phyloP scores from a whole-genome alignment of 1,140 invertebrate species.

The Subanguina moxae region DNA sequence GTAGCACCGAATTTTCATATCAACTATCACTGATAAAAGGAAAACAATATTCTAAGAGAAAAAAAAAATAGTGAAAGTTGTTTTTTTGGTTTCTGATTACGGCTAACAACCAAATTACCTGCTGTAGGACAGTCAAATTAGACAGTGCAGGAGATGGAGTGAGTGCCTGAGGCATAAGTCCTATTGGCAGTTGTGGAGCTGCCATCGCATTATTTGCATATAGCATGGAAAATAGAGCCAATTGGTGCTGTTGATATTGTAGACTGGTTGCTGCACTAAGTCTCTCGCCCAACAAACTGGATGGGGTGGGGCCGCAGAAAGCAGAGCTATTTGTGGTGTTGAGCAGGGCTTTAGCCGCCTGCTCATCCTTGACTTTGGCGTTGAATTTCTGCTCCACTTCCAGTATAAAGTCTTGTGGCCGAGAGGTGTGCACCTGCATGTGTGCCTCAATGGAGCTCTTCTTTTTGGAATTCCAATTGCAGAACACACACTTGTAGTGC shows the following conservation, averaged over 20 bases:
- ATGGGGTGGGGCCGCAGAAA: not conserved
- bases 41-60: too few species aligned
- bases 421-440: constrained; percentile 33
- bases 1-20: too few species aligned
- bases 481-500: constrained; percentile 44
- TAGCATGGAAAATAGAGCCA: not conserved
- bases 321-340: not conserved
- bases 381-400: constrained; percentile 42
- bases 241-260: not conserved
- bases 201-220: not conserved
- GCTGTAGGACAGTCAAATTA: constrained; percentile 1
- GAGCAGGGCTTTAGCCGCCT: not conserved
- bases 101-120: not conserved
- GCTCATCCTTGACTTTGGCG: constrained; percentile 7
- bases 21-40: too few species aligned
- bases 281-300: not conserved
- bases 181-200: not conserved
- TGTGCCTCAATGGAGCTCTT: constrained; percentile 31
- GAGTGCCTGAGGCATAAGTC: not conserved
- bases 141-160: not conserved
- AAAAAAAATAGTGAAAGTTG: too few species aligned
- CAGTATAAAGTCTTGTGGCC: constrained; percentile 35
- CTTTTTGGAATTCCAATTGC: constrained; percentile 40
- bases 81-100: too few species aligned
- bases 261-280: not conserved